Evolutionary conservation across 2,113 vertebrate species (phyloP).

Genomic region (Dromiciops gliroides): DNA sequence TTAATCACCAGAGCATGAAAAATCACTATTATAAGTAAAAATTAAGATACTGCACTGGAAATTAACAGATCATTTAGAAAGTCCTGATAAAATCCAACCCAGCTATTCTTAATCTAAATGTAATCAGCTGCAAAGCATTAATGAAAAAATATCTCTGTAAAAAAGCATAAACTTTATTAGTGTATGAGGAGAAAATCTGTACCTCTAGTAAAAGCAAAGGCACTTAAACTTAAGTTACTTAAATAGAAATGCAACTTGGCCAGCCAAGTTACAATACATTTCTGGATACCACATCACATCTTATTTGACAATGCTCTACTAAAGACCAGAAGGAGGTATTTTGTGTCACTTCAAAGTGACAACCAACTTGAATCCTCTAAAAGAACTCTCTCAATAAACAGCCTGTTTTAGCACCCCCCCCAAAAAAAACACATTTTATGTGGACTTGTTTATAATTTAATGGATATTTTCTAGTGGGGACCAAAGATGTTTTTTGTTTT

Average conservation of each 20-base stretch:
- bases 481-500: conserved; percentile 43
- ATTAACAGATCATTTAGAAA: conserved; percentile 35
- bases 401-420: conserved; percentile 52
- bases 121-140: conserved; percentile 82
- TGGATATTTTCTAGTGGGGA: conserved; percentile 6
- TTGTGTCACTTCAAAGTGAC: conserved; percentile 39
- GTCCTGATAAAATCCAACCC: conserved; percentile 82
- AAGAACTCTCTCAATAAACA: conserved; percentile 52
- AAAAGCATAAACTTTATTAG: conserved; percentile 73
- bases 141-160: conserved; percentile 80
- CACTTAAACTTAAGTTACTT: conserved; percentile 62
- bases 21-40: conserved; percentile 36
- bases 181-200: conserved; percentile 67
- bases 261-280: conserved; percentile 87
- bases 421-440: conserved; percentile 8
- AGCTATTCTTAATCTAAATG: conserved; percentile 82
- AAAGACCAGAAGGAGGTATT: conserved; percentile 63
- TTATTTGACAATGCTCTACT: conserved; percentile 5
- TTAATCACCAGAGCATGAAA: conserved; percentile 33
- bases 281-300: neutral
- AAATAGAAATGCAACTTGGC: conserved; percentile 87
- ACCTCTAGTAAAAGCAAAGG: conserved; percentile 79
- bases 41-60: neutral
- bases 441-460: neutral
- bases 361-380: conserved; percentile 29